These are phyloP conservation scores for Orientallactaga bullata DNA, from an alignment of 2,113 vertebrate genomes.

Conservation along the genomic window DNA sequence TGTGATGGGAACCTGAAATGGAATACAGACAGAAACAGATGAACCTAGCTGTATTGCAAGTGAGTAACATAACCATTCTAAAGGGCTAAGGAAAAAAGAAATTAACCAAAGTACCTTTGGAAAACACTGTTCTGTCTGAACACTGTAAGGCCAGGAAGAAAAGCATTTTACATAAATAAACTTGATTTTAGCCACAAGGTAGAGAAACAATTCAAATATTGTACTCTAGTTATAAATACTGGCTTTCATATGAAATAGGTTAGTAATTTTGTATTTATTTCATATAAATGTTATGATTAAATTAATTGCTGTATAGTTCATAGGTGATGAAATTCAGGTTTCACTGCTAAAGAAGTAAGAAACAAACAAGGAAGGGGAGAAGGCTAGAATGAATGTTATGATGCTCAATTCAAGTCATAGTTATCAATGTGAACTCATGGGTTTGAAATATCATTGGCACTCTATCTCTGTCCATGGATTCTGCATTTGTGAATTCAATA, in stretches of 20 bases:
- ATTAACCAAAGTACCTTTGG: conserved; percentile 5
- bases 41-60: not conserved
- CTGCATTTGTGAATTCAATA: not conserved
- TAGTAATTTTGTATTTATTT: not conserved
- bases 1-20: not conserved
- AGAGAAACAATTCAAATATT: not conserved
- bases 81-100: not conserved
- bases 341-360: not conserved
- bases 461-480: not conserved
- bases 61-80: not conserved
- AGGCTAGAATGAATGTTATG: not conserved
- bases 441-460: not conserved
- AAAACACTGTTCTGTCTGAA: conserved; percentile 22
- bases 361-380: not conserved
- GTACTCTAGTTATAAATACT: not conserved
- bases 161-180: not conserved
- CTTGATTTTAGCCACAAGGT: not conserved
- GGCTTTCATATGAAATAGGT: conserved; percentile 27
- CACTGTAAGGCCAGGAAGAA: not conserved
- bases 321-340: not conserved
- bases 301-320: conserved; percentile 21
- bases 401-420: not conserved
- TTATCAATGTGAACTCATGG: not conserved
- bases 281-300: conserved; percentile 1
- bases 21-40: conserved; percentile 17